These are phyloP conservation scores for Picus viridis DNA, from an alignment of 2,797 vertebrate genomes.

Conservation along the genomic window DNA sequence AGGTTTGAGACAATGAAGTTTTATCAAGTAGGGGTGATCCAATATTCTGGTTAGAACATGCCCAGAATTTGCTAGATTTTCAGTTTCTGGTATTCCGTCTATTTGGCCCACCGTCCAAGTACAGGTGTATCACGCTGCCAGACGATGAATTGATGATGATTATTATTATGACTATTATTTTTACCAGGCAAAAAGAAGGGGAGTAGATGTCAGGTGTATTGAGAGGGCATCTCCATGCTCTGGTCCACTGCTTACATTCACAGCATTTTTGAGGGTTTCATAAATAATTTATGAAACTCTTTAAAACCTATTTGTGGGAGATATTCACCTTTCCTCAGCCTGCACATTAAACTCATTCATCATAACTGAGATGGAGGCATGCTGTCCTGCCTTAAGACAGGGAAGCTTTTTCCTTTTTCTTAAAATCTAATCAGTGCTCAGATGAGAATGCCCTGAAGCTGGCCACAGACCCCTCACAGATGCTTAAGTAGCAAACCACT, in stretches of 20 bases:
- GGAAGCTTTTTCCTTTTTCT: neutral
- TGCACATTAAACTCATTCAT: slow-evolving; percentile 37
- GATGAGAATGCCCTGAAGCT: neutral
- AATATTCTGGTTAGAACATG: neutral
- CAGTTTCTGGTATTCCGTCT: neutral
- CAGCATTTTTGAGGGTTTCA: neutral
- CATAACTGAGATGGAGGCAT: neutral
- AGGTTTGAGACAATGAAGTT: neutral
- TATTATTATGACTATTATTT: too few species aligned
- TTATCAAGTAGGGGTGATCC: neutral
- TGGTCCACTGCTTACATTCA: neutral
- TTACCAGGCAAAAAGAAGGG: too few species aligned
- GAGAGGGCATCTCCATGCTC: neutral
- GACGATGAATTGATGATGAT: too few species aligned
- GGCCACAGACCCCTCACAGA: neutral
- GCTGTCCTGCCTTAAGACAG: neutral
- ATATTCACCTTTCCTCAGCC: slow-evolving; percentile 23
- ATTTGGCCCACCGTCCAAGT: neutral
- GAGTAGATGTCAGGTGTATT: too few species aligned
- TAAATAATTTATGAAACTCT: slow-evolving; percentile 55
- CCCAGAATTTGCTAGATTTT: neutral
- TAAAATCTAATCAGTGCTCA: neutral
- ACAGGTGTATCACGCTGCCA: too few species aligned
- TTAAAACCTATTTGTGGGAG: slow-evolving; percentile 27
- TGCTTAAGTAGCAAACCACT: neutral